Conservation (phyloP, 2,797 vertebrate genomes). For the Threskiornis aethiopicus region DNA sequence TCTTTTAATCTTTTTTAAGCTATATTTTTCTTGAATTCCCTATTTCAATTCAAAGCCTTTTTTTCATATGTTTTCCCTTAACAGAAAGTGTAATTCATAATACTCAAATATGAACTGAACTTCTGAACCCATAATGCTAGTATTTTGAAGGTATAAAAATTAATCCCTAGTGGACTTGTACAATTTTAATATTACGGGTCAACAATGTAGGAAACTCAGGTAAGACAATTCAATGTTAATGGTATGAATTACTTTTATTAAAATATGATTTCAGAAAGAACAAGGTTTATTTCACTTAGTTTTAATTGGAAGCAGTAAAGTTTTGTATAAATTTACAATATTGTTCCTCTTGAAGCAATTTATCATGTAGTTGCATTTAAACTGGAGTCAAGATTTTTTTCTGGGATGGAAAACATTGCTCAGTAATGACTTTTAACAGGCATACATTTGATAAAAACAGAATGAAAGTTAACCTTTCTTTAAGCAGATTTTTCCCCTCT, state of each 20-base stretch:
- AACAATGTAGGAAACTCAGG: not conserved
- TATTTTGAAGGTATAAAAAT: not conserved
- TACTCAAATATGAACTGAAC: not conserved
- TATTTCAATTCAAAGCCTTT: not conserved
- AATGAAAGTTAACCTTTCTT: not conserved
- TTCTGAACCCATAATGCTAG: not conserved
- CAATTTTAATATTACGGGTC: not conserved
- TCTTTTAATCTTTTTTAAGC: not conserved
- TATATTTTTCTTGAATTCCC: not conserved
- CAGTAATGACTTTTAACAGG: not conserved
- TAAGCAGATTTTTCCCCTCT: not conserved
- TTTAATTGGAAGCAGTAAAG: not conserved
- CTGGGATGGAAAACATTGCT: not conserved
- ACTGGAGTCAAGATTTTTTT: not conserved
- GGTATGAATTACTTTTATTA: not conserved
- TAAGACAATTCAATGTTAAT: not conserved
- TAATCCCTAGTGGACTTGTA: not conserved
- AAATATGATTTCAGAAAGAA: not conserved
- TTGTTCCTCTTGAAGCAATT: not conserved
- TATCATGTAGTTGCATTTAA: not conserved
- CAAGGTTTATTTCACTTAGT: not conserved
- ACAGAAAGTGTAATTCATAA: not conserved
- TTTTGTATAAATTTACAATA: not conserved
- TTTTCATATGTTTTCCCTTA: not conserved
- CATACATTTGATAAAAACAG: not conserved